phyloP scores from a whole-genome alignment of 1,140 invertebrate species.

The Myzus persicae region DNA sequence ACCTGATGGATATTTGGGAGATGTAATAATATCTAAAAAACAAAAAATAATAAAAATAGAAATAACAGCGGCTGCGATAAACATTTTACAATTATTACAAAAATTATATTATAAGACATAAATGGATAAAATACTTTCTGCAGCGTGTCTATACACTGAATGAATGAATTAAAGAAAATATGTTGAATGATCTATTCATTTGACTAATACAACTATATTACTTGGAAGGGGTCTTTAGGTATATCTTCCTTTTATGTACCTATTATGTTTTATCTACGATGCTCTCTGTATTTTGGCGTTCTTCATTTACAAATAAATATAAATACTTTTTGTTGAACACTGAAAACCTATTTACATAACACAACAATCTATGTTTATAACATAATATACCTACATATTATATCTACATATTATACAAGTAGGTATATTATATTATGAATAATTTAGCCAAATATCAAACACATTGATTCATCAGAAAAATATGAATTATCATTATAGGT shows the following conservation, averaged over 20 bases:
- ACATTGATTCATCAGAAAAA: constrained; percentile 18
- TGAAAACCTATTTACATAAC: constrained; percentile 39
- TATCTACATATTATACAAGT: constrained; percentile 5
- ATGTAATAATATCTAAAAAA: constrained; percentile 47
- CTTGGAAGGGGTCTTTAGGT: constrained; percentile 57
- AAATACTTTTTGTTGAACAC: constrained; percentile 47
- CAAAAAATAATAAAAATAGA: constrained; percentile 39
- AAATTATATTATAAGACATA: not conserved
- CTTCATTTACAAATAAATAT: constrained; percentile 50
- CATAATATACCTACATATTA: not conserved
- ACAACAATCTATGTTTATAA: constrained; percentile 24
- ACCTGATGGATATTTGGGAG: constrained; percentile 55
- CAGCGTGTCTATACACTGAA: constrained; percentile 29
- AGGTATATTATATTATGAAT: not conserved
- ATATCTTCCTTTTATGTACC: constrained; percentile 9
- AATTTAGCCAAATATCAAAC: constrained; percentile 17
- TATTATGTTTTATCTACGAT: constrained; percentile 26
- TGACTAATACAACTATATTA: constrained; percentile 24
- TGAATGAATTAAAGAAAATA: constrained; percentile 34
- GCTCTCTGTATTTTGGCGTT: constrained; percentile 51
- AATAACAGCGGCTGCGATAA: not conserved
- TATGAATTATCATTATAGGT: not conserved
- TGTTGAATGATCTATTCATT: constrained; percentile 30
- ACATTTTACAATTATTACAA: not conserved
- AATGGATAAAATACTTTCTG: not conserved